Evolutionary conservation across 2,888 invertebrate genomes (phyloP), one percentile per base, ranked within the genome.

Genomic region (Volucella bombylans): DNA sequence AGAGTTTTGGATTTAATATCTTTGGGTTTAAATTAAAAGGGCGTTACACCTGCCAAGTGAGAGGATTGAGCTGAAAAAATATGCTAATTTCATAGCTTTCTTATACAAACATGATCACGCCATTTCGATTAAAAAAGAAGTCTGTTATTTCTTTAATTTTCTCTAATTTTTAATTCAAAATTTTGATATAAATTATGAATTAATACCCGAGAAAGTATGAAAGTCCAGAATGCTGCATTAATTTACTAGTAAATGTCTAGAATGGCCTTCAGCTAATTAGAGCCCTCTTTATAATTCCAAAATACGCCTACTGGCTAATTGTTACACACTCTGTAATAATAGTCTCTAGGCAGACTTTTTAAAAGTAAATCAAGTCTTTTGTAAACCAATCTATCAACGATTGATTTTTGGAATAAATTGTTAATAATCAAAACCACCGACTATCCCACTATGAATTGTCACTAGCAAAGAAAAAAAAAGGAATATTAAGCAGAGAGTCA

Each of bases 111-210:
- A 50, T 65, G 57, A 41, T 57, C 57, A 57, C 74, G 65, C 57
- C 74, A 65, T 74, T 55, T 41, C 74, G 39, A 57, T 59, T 59
- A 67, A 38, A 31, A 12, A 23, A 45, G 15, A 39, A 64, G 11
- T 10, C 38, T 10, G 62, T 62, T 31, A 54, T 31, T 49, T 31
- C 45, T 55, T 57, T 49, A 31, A 74, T 74, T 67, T 67, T 74
- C 65, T 74, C 67, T 74, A 50, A 74, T 67, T 67, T 50, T 74
- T 50, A 50, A 59, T 67, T 67, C 74, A 74, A 74, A 12, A 12
- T 38, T 50, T 8, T 12, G 12, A 57, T 4, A 74, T 67, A 74
- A 74, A 74, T 59, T 43, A 74, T 39, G 4, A 65, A 55, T 65
- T 49, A 74, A 74, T 43, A 59, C 50, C 15, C 50, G 71, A 50